phyloP scores from a whole-genome alignment of 2,113 vertebrate species.

The Setophaga petechia region DNA sequence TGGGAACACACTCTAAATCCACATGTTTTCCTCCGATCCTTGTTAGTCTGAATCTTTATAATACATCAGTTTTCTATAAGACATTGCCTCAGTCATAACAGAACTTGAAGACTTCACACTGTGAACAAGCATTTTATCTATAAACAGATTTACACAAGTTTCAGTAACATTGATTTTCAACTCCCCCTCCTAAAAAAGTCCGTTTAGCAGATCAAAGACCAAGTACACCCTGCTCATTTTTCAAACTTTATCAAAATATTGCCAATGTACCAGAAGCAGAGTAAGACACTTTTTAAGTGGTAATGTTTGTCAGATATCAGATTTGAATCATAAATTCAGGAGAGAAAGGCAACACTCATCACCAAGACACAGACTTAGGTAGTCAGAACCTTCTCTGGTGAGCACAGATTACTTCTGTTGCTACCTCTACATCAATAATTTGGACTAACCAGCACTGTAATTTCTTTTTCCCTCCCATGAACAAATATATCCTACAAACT shows the following conservation, averaged over 20 bases:
- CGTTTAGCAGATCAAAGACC: not conserved
- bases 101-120: not conserved
- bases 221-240: not conserved
- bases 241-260: not conserved
- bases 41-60: not conserved
- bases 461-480: not conserved
- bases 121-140: not conserved
- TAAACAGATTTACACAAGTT: slow-evolving; percentile 7
- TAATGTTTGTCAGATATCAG: not conserved
- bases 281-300: not conserved
- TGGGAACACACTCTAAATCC: not conserved
- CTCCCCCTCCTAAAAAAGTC: not conserved
- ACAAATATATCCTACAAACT: not conserved
- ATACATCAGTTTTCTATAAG: not conserved
- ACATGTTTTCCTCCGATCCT: not conserved
- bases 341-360: not conserved
- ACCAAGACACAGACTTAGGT: not conserved
- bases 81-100: not conserved
- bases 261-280: not conserved
- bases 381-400: not conserved
- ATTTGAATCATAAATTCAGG: not conserved
- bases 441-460: not conserved
- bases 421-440: not conserved
- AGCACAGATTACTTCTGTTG: not conserved
- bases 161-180: not conserved